phyloP scores from a whole-genome alignment of 2,888 invertebrate genomes.

The Dynastes hyllus region DNA sequence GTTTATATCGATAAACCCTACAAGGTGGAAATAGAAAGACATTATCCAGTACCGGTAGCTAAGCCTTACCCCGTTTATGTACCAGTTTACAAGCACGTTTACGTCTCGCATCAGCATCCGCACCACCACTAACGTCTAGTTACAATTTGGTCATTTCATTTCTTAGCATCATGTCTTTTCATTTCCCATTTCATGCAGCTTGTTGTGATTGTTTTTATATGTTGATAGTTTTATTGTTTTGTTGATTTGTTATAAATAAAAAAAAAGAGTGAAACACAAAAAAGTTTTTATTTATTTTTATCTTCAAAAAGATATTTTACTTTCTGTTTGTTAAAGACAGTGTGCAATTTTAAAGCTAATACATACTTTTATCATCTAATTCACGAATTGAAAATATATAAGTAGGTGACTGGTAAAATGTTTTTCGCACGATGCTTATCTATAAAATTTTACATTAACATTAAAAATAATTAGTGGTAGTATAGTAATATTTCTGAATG shows the following conservation, averaged over 20 bases:
- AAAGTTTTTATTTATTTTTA: neutral
- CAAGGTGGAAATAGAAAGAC: slow-evolving; percentile 84
- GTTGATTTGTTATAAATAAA: slow-evolving; percentile 28
- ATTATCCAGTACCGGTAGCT: slow-evolving; percentile 77
- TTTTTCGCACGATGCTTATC: too few species aligned
- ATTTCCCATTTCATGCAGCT: slow-evolving; percentile 21
- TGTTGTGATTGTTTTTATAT: slow-evolving; percentile 43
- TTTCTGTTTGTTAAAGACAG: too few species aligned
- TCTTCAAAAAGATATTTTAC: too few species aligned
- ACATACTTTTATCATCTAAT: too few species aligned
- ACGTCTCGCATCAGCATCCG: slow-evolving; percentile 60
- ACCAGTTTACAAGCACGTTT: slow-evolving; percentile 83
- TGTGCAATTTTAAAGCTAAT: too few species aligned
- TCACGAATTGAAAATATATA: too few species aligned
- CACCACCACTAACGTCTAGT: slow-evolving; percentile 28
- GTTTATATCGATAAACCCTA: slow-evolving; percentile 84
- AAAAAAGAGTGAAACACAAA: neutral
- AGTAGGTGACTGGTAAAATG: too few species aligned
- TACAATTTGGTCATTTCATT: slow-evolving; percentile 18
- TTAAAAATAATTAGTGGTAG: too few species aligned
- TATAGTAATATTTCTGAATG: too few species aligned
- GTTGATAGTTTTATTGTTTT: slow-evolving; percentile 35
- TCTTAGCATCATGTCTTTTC: slow-evolving; percentile 20
- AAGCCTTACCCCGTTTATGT: slow-evolving; percentile 85
- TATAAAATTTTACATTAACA: too few species aligned